Conservation (phyloP, 1,140 invertebrate species). For the Atta cephalotes region DNA sequence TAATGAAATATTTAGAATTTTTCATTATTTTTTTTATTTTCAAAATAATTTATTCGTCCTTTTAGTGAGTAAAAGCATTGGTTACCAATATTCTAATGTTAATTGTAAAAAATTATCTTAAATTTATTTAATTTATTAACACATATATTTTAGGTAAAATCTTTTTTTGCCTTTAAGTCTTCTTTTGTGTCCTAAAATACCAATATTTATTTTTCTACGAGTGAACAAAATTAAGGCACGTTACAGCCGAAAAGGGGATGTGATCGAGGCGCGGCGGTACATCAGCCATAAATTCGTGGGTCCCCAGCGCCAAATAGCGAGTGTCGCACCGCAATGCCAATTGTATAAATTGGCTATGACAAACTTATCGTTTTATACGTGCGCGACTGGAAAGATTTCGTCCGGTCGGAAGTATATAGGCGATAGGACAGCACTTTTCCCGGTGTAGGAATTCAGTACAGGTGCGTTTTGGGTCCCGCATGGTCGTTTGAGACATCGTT, state of each 20-base stretch:
- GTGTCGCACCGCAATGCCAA: constrained; percentile 77
- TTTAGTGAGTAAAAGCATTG: no score
- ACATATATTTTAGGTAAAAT: not conserved
- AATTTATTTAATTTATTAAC: not conserved
- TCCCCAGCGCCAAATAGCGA: constrained; percentile 84
- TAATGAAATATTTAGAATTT: no score
- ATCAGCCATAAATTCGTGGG: constrained; percentile 84
- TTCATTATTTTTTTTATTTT: no score
- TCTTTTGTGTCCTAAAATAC: not conserved
- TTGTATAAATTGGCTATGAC: constrained; percentile 86
- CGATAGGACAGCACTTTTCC: constrained; percentile 72
- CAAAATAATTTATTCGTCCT: no score
- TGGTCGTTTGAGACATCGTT: constrained; percentile 86
- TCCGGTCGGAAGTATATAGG: no score
- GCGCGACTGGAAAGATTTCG: not conserved
- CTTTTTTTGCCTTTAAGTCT: not conserved
- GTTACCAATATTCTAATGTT: no score
- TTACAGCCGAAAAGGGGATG: constrained; percentile 18
- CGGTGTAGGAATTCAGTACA: constrained; percentile 76
- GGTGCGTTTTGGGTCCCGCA: constrained; percentile 81
- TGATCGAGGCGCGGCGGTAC: constrained; percentile 60
- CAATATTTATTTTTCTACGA: constrained; percentile 24
- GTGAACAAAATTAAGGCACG: constrained; percentile 29
- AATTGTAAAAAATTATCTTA: not conserved
- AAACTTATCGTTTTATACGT: constrained; percentile 83